A percentile compares a stretch with the other conserved stretches of the same genome.
Evolutionary conservation across 2,797 vertebrate species (phyloP).

Genomic region (Acanthopagrus latus): DNA sequence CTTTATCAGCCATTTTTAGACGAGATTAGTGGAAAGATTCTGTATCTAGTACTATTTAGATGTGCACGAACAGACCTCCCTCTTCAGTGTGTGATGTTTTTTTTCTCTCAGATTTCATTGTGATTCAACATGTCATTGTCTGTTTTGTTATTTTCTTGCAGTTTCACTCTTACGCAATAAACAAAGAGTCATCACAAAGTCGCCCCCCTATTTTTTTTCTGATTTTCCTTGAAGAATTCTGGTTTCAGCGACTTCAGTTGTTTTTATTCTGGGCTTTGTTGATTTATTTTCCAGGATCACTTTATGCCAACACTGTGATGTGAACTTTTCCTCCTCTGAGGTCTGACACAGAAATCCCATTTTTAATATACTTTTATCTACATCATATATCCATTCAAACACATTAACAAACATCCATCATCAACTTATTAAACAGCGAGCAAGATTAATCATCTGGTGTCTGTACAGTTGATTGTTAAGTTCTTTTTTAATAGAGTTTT

Average conservation of each 20-base stretch:
- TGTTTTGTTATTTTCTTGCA: slow-evolving; percentile 1
- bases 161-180: neutral
- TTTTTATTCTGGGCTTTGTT: too few relatives aligned
- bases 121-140: neutral
- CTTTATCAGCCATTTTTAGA: slow-evolving; percentile 19
- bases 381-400: too few relatives aligned
- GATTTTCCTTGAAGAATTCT: neutral
- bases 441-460: too few relatives aligned
- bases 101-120: neutral
- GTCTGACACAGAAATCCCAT: too few relatives aligned
- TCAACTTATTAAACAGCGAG: too few relatives aligned
- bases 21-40: neutral
- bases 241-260: neutral
- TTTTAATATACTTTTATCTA: too few relatives aligned
- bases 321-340: too few relatives aligned
- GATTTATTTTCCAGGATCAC: too few relatives aligned
- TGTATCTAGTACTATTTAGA: neutral
- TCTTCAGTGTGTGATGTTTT: neutral
- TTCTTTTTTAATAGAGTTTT: neutral
- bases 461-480: too few relatives aligned
- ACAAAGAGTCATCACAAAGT: neutral
- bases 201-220: neutral
- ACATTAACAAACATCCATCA: too few relatives aligned
- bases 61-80: neutral
- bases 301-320: too few relatives aligned